Percentiles rank a stretch among this genome's conserved stretches.
These are phyloP conservation scores for Caenorhabditis remanei DNA, from an alignment of 1,140 invertebrate species.

Conservation along the genomic window DNA sequence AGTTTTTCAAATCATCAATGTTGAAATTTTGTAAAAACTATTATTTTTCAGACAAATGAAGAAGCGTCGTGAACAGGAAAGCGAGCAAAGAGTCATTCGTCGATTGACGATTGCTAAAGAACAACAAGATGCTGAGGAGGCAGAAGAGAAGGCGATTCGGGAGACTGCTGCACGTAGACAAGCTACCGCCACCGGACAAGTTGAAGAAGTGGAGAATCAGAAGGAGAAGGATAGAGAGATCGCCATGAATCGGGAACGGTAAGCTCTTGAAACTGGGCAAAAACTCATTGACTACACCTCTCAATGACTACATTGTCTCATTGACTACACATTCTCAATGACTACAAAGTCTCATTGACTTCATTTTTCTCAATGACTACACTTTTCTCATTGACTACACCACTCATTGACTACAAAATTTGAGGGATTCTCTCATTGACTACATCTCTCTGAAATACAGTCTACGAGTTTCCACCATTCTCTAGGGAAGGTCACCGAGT, in stretches of 20 bases:
- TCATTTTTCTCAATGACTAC: too few species aligned
- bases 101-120: slow-evolving; percentile 61
- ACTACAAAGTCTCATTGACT: too few species aligned
- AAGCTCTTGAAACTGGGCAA: background rate
- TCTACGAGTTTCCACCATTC: too few species aligned
- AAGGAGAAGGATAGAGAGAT: slow-evolving; percentile 60
- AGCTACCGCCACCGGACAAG: slow-evolving; percentile 58
- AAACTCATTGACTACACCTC: too few species aligned
- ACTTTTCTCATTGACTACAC: too few species aligned
- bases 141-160: slow-evolving; percentile 50
- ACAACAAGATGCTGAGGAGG: slow-evolving; percentile 56
- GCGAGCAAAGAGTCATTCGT: slow-evolving; percentile 66
- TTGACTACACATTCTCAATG: too few species aligned
- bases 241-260: slow-evolving; percentile 57
- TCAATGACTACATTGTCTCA: too few species aligned
- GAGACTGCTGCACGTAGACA: slow-evolving; percentile 56
- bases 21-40: background rate
- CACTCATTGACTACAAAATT: too few species aligned
- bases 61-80: slow-evolving; percentile 61
- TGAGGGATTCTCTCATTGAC: too few species aligned
- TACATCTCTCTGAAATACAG: too few species aligned
- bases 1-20: background rate
- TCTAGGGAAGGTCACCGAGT: too few species aligned
- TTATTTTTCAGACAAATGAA: slow-evolving; percentile 63
- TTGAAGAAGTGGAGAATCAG: slow-evolving; percentile 59